Conservation (phyloP, 30 jellyfish, hydroid and myxozoan species). For the Aurelia aurita region DNA sequence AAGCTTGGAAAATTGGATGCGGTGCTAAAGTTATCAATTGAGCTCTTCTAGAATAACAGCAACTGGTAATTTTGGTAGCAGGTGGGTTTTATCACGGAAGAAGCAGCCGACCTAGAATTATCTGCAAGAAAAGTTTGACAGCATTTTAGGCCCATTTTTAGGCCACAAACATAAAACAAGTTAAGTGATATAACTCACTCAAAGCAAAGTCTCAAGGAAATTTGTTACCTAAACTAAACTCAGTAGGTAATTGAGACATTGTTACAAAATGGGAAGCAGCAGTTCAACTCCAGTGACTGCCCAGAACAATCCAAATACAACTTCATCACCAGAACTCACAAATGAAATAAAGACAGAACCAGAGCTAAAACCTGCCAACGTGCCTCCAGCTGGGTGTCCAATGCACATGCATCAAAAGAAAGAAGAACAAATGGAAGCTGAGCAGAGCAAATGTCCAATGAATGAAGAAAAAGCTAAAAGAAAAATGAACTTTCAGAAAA, state of each 20-base stretch:
- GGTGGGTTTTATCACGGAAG: too few species aligned
- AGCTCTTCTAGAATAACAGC: too few species aligned
- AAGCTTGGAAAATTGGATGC: too few species aligned
- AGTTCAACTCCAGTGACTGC: slow-evolving; percentile 21
- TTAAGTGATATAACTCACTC: too few species aligned
- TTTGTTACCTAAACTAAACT: too few species aligned
- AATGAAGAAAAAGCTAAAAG: slow-evolving; percentile 34
- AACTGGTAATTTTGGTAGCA: too few species aligned
- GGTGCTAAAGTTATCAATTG: too few species aligned
- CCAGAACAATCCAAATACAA: background rate
- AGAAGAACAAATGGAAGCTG: background rate
- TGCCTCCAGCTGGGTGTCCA: slow-evolving; percentile 85
- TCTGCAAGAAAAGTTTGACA: too few species aligned
- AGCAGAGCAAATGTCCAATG: slow-evolving; percentile 73
- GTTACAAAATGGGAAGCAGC: slow-evolving; percentile 20
- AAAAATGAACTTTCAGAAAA: background rate
- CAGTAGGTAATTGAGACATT: background rate
- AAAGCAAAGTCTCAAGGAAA: too few species aligned
- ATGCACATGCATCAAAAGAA: slow-evolving; percentile 53
- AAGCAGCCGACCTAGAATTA: too few species aligned
- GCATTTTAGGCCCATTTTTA: too few species aligned
- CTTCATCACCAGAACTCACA: background rate
- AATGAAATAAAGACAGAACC: background rate
- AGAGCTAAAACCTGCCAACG: background rate
- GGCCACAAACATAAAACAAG: too few species aligned